Conservation (phyloP, 2,113 vertebrate species). For the Sinosuthora webbiana region DNA sequence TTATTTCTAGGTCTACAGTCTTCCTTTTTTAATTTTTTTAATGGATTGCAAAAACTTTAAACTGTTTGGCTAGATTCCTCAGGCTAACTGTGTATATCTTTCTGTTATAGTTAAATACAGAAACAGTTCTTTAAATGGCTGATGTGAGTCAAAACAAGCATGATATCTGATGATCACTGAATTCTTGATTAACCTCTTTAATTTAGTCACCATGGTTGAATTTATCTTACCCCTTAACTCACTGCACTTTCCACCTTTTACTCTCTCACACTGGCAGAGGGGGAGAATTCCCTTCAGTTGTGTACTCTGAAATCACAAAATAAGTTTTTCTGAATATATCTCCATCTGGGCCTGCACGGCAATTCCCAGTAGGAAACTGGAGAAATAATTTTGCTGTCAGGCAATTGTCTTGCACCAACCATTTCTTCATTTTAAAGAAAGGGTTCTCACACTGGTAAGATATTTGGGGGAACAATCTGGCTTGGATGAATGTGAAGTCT, state of each 20-base stretch:
- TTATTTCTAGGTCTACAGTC: not conserved
- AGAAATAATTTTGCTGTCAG: not conserved
- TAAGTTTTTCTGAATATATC: not conserved
- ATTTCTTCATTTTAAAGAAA: not conserved
- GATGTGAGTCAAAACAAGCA: not conserved
- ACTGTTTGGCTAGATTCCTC: not conserved
- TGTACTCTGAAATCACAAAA: not conserved
- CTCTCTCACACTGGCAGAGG: not conserved
- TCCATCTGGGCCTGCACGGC: not conserved
- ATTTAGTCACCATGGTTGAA: not conserved
- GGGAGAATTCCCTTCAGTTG: not conserved
- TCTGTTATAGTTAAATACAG: not conserved
- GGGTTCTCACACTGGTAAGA: not conserved
- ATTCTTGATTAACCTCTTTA: not conserved
- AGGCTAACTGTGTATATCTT: not conserved
- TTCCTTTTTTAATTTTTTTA: not conserved
- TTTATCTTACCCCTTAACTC: not conserved
- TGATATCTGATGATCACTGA: not conserved
- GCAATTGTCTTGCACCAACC: not conserved
- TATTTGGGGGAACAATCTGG: not conserved
- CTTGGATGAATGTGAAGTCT: not conserved
- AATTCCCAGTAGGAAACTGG: not conserved
- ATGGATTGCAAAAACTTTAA: not conserved
- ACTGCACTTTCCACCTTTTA: not conserved
- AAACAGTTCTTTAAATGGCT: not conserved